Conservation (phyloP, 2,113 vertebrate species). For the Misgurnus mizolepis region DNA sequence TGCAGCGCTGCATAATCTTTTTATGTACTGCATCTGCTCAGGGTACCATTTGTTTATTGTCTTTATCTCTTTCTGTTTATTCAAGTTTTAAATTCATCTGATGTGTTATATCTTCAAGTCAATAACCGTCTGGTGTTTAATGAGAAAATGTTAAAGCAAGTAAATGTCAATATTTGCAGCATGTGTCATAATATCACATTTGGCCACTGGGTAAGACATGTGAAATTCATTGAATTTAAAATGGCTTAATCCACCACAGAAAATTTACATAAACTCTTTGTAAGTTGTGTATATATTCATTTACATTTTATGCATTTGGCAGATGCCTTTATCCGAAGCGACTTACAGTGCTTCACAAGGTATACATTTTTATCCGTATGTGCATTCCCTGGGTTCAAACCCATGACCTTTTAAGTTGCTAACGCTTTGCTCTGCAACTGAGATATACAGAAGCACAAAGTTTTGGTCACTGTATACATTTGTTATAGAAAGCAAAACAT, state of each 20-base stretch:
- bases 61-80: slow-evolving; percentile 3
- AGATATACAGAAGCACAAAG: too few species aligned
- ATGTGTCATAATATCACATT: not conserved
- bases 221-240: not conserved
- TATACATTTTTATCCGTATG: too few species aligned
- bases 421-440: too few species aligned
- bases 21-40: slow-evolving; percentile 13
- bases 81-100: slow-evolving; percentile 1
- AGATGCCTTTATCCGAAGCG: too few species aligned
- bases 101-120: not conserved
- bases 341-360: too few species aligned
- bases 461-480: too few species aligned
- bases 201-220: not conserved
- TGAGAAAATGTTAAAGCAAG: not conserved
- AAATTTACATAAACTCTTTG: not conserved
- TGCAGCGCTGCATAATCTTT: not conserved
- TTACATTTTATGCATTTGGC: too few species aligned
- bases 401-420: too few species aligned
- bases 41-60: not conserved
- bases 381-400: too few species aligned
- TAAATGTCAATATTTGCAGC: not conserved
- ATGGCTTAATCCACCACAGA: too few species aligned
- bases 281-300: too few species aligned
- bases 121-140: not conserved
- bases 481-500: too few species aligned